These are phyloP conservation scores for Oreochromis spilurus DNA, from an alignment of 2,113 vertebrate species.

Conservation along the genomic window DNA sequence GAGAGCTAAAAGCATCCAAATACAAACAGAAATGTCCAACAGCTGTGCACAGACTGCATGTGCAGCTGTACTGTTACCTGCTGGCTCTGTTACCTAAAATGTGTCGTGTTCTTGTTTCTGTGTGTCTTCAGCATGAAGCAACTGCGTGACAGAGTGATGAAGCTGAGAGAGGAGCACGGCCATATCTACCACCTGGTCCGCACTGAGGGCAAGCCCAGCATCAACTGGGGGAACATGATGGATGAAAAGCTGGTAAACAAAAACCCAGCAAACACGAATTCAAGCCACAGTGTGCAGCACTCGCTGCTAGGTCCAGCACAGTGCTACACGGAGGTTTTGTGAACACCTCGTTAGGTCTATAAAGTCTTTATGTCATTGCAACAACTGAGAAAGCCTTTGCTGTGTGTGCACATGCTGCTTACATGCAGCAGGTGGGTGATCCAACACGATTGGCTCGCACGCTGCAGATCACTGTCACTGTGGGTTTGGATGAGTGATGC, in stretches of 20 bases:
- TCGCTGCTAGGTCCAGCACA: rapidly evolving
- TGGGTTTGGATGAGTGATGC: background rate
- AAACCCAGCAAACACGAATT: rapidly evolving
- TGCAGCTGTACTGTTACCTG: background rate
- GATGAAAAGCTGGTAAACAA: conserved; percentile 88
- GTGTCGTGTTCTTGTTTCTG: background rate
- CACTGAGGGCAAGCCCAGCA: conserved; percentile 75
- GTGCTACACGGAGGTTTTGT: background rate
- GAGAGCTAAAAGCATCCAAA: background rate
- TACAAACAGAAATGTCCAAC: background rate
- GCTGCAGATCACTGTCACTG: background rate
- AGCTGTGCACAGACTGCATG: background rate
- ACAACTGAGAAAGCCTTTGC: background rate
- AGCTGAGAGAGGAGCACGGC: conserved; percentile 78
- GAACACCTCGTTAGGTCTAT: background rate
- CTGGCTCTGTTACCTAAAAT: background rate
- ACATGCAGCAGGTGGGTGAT: background rate
- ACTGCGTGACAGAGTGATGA: conserved; percentile 82
- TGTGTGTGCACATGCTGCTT: background rate
- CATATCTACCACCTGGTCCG: conserved; percentile 83
- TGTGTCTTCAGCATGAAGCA: conserved; percentile 82
- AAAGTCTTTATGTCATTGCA: rapidly evolving
- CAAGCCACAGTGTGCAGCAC: rapidly evolving
- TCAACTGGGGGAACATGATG: conserved; percentile 89
- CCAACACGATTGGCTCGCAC: background rate